These are phyloP conservation scores for Polymixis lichenea DNA, from an alignment of 2,888 invertebrate genomes.

Conservation along the genomic window DNA sequence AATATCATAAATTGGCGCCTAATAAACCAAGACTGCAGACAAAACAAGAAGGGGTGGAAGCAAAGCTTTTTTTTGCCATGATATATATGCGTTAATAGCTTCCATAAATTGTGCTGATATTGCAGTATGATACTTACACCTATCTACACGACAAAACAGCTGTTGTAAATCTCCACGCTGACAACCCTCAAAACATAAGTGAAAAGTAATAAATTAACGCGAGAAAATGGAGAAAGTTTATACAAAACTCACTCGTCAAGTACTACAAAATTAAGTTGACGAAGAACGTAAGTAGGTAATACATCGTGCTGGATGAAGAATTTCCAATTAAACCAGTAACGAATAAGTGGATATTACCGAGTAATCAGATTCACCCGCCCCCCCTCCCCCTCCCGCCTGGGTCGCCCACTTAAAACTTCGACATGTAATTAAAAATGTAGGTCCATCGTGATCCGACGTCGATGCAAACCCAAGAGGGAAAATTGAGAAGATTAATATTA, in stretches of 20 bases:
- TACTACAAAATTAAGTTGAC: conserved; percentile 17
- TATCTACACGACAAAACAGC: background rate
- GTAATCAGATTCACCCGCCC: conserved; percentile 35
- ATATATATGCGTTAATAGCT: background rate
- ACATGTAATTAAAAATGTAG: conserved; percentile 53
- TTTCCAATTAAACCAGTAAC: conserved; percentile 39
- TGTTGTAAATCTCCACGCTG: background rate
- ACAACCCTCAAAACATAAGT: conserved; percentile 12
- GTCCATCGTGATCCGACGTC: conserved; percentile 8
- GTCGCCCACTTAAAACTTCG: conserved; percentile 40
- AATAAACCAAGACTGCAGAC: conserved; percentile 16
- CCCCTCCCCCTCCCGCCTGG: background rate
- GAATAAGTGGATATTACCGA: conserved; percentile 48
- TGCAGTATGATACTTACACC: background rate
- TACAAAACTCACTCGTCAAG: conserved; percentile 17
- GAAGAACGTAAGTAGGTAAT: conserved; percentile 26
- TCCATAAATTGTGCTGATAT: conserved; percentile 8
- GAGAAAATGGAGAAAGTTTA: conserved; percentile 20
- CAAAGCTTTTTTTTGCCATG: background rate
- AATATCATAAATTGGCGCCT: conserved; percentile 33
- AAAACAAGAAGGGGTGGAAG: background rate
- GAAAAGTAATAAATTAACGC: conserved; percentile 43
- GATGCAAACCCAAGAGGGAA: conserved; percentile 12
- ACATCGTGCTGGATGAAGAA: conserved; percentile 16
- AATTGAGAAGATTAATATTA: conserved; percentile 30